Base-by-base conservation (phyloP, 2,797 vertebrate genomes). In the Xenops minutus region DNA sequence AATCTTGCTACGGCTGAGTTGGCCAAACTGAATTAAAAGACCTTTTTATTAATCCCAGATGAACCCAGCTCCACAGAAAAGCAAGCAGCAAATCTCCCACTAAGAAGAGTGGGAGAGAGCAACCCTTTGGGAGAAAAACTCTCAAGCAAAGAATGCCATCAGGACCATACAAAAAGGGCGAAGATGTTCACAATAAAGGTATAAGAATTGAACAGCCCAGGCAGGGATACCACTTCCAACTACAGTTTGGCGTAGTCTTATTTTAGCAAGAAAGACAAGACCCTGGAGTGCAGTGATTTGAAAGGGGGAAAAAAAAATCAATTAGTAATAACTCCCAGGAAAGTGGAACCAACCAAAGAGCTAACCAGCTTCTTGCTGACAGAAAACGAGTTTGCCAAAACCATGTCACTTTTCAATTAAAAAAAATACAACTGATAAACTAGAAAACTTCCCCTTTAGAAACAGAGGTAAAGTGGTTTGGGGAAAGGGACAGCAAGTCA, bases 351-450 rank as follows among this genome's bases (percentile, higher is more conserved):
- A 93, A 96, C 91, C 76, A 93, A 88, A 88, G 69, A 82, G 59
- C 59, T 84, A 93, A 88, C 89, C 59, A 93, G 66, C 67, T 86
- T 86, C 82, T 93, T 8, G 2, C 79, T 85, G 89, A 91, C 91
- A 95, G 89, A 91, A 96, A 95, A 88, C 4, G 4, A 88, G 82
- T 93, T 89, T 94, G 81, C 88, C 89, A 93, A 95, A 97, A 90
- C 55, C 74, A 46, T 81, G 88, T 67, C 91, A 90, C 69, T 91
- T 88, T 95, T 96, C 95, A 96, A 92, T 94, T 92, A 69, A 89
- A 94, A 92, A 82, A 74, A 83, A 58, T 27, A 52, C 51, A 86
- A 62, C 74, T 69, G 46, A 59, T 90, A 90, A 92, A 88, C 51
- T 69, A 67, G 79, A 92, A 95, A 94, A 66, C 11, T 78, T 78